A percentile compares a stretch with the other conserved stretches of the same genome.
Conservation (phyloP, 2,113 vertebrate genomes). For the Siniperca knerii region DNA sequence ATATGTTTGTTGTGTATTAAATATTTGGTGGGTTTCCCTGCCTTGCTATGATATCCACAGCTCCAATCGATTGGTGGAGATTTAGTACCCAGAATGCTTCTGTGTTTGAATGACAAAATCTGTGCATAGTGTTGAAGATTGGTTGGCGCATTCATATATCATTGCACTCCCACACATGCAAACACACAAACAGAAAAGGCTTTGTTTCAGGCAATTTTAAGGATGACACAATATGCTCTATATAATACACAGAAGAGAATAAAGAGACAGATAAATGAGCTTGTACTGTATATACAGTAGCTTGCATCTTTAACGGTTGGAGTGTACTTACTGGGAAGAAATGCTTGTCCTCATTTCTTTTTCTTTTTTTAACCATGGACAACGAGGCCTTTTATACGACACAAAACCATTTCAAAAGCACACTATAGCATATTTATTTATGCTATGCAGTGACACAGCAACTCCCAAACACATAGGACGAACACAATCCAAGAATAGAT, state of each 20-base stretch:
- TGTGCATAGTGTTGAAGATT: slow-evolving; percentile 71
- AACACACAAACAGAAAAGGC: slow-evolving; percentile 27
- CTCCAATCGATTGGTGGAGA: slow-evolving; percentile 80
- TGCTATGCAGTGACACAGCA: slow-evolving; percentile 49
- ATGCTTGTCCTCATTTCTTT: slow-evolving; percentile 25
- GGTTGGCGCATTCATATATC: slow-evolving; percentile 62
- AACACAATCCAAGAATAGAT: slow-evolving; percentile 72
- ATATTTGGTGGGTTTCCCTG: slow-evolving; percentile 71
- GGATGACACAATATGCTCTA: slow-evolving; percentile 60
- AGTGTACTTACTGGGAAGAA: slow-evolving; percentile 10
- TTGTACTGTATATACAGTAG: slow-evolving; percentile 10
- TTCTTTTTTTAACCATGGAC: slow-evolving; percentile 12
- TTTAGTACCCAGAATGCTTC: slow-evolving; percentile 78
- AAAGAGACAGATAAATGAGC: slow-evolving; percentile 48
- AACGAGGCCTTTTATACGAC: slow-evolving; percentile 39
- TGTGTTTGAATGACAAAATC: slow-evolving; percentile 82
- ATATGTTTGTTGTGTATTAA: slow-evolving; percentile 75
- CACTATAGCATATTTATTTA: slow-evolving; percentile 56
- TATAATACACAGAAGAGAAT: slow-evolving; percentile 24
- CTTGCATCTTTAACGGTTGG: not conserved
- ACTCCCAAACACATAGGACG: slow-evolving; percentile 70
- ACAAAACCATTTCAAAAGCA: slow-evolving; percentile 40
- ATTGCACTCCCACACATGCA: slow-evolving; percentile 52
- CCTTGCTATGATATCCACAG: slow-evolving; percentile 71
- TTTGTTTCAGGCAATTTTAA: slow-evolving; percentile 76